These are phyloP conservation scores for Ranitomeya imitator DNA, from an alignment of 2,113 vertebrate species.

Conservation along the genomic window DNA sequence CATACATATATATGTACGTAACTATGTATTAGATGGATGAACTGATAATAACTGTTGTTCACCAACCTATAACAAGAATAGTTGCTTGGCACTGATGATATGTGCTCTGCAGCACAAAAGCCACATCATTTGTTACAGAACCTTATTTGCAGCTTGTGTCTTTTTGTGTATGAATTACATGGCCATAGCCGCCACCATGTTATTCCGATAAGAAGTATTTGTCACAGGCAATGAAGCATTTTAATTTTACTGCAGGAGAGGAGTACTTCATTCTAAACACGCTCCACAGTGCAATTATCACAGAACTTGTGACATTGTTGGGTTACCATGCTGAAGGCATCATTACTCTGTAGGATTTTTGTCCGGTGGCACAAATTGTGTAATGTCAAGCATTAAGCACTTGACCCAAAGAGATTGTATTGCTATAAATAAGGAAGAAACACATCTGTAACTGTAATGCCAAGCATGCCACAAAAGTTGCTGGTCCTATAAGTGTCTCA, in stretches of 20 bases:
- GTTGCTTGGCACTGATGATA: neutral
- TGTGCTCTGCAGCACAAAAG: conserved; percentile 6
- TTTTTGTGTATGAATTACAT: neutral
- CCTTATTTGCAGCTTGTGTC: neutral
- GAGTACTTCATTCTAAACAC: conserved; percentile 13
- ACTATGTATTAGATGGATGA: neutral
- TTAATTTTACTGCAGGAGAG: neutral
- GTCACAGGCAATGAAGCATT: neutral
- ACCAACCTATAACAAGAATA: neutral
- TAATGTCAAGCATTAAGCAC: conserved; percentile 26
- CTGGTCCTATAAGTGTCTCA: neutral
- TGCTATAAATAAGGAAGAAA: neutral
- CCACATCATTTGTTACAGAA: neutral
- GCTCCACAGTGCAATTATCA: neutral
- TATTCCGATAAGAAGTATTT: neutral
- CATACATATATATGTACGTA: neutral
- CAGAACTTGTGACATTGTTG: conserved; percentile 26
- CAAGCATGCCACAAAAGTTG: neutral
- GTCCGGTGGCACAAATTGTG: conserved; percentile 30
- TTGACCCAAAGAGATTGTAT: conserved; percentile 33
- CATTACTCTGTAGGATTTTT: neutral
- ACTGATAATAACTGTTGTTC: neutral
- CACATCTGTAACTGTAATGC: neutral
- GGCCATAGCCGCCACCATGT: neutral
- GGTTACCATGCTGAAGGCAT: conserved; percentile 23